Evolutionary conservation across 2,888 invertebrate species (phyloP).

Genomic region (Globia sparganii): DNA sequence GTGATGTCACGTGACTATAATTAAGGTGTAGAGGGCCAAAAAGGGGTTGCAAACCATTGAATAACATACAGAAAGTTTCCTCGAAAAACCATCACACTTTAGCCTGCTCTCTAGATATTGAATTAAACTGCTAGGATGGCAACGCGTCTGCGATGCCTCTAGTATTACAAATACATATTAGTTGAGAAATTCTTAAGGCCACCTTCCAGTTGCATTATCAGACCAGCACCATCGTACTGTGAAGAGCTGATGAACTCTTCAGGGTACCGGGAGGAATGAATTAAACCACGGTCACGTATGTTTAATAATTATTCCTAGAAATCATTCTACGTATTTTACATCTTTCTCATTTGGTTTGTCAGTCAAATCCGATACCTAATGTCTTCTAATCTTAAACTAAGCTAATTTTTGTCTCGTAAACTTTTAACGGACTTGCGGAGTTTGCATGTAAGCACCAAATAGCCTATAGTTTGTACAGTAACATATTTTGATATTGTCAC

Average conservation of each 20-base stretch:
- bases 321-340: too few relatives aligned
- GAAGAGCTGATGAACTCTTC: too few relatives aligned
- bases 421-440: too few relatives aligned
- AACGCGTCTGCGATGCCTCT: background rate
- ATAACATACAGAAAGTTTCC: background rate
- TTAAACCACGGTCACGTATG: too few relatives aligned
- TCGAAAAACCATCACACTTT: background rate
- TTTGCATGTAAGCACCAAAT: too few relatives aligned
- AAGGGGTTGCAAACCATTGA: background rate
- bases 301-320: too few relatives aligned
- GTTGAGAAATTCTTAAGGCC: background rate
- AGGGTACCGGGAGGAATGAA: too few relatives aligned
- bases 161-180: too few relatives aligned
- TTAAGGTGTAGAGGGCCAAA: background rate
- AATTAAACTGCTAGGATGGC: background rate
- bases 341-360: too few relatives aligned
- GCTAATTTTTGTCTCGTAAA: too few relatives aligned
- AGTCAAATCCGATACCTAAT: too few relatives aligned
- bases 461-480: background rate
- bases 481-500: background rate
- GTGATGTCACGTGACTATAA: slow-evolving; percentile 3
- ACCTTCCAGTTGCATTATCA: background rate
- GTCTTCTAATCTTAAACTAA: too few relatives aligned
- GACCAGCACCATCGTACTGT: background rate
- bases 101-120: background rate